Evolutionary conservation across 2,113 vertebrate species (phyloP).

Genomic region (Arothron firmamentum): DNA sequence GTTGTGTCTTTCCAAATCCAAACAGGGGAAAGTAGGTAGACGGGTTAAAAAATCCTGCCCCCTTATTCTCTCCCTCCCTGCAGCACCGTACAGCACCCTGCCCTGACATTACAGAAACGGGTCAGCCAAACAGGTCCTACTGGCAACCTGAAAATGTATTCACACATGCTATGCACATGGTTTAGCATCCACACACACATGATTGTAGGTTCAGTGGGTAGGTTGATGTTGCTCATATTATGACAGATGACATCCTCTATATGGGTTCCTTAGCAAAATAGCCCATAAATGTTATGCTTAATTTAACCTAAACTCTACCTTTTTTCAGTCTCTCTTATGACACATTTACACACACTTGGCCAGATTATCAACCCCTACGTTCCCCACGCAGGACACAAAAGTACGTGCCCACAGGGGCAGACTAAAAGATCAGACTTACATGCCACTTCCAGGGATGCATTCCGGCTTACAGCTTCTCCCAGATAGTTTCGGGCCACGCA

Average conservation of each 20-base stretch:
- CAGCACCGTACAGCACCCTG: conserved; percentile 59
- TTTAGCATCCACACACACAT: conserved; percentile 15
- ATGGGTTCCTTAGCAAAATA: conserved; percentile 20
- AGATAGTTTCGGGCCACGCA: conserved; percentile 93
- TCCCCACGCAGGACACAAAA: conserved; percentile 22
- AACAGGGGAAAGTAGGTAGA: conserved; percentile 64
- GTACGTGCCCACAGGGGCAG: conserved; percentile 4
- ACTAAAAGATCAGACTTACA: conserved; percentile 77
- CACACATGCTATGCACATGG: conserved; percentile 35
- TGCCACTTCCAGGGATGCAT: conserved; percentile 93
- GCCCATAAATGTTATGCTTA: conserved; percentile 71
- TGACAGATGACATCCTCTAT: conserved; percentile 53
- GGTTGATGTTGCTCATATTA: conserved; percentile 52
- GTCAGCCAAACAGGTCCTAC: conserved; percentile 71
- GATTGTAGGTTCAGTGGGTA: conserved; percentile 43
- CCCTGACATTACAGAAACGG: conserved; percentile 70
- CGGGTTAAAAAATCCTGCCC: conserved; percentile 61
- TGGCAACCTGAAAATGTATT: conserved; percentile 52
- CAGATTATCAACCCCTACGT: conserved; percentile 17
- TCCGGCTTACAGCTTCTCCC: conserved; percentile 90
- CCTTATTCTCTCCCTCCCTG: conserved; percentile 47
- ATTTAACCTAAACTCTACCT: conserved; percentile 74
- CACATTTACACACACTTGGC: conserved; percentile 4
- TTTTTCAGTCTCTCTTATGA: conserved; percentile 51
- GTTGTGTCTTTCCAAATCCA: conserved; percentile 64